Conservation (phyloP, 1,140 invertebrate genomes). For the Lasaia peninsularis region DNA sequence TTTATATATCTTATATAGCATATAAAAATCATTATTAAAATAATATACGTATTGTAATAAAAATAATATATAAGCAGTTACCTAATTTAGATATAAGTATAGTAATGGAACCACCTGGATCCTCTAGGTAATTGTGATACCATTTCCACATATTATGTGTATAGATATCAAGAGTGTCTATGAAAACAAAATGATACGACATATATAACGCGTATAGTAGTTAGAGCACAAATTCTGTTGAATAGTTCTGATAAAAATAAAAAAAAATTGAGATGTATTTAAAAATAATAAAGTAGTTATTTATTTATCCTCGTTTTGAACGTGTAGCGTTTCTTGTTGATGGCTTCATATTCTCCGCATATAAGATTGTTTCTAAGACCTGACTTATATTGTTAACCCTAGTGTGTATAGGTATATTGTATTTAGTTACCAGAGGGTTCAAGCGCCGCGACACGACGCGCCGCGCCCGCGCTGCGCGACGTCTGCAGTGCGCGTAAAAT, state of each 20-base stretch:
- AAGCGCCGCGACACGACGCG: not conserved
- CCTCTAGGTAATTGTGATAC: not conserved
- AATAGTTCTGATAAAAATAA: slow-evolving; percentile 11
- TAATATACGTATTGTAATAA: not conserved
- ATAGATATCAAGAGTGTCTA: not conserved
- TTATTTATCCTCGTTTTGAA: slow-evolving; percentile 13
- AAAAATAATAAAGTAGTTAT: slow-evolving; percentile 13
- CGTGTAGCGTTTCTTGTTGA: slow-evolving; percentile 21
- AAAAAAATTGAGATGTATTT: not conserved
- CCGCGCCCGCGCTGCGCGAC: not conserved
- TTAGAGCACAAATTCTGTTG: slow-evolving; percentile 18
- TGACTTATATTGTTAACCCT: slow-evolving; percentile 20
- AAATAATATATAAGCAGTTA: not conserved
- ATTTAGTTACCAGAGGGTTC: slow-evolving; percentile 8
- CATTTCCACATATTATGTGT: not conserved
- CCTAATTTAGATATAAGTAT: not conserved
- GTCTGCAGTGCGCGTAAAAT: not conserved
- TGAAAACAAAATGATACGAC: not conserved
- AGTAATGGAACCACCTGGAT: not conserved
- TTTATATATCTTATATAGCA: not conserved
- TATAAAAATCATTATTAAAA: not conserved
- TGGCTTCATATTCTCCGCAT: slow-evolving; percentile 21
- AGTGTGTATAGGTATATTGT: slow-evolving; percentile 15
- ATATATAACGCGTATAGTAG: not conserved
- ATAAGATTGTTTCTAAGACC: slow-evolving; percentile 19